These are phyloP conservation scores for Eunapius fragilis DNA, from an alignment of 37 sponge, comb jelly and placozoan genomes.

Conservation along the genomic window DNA sequence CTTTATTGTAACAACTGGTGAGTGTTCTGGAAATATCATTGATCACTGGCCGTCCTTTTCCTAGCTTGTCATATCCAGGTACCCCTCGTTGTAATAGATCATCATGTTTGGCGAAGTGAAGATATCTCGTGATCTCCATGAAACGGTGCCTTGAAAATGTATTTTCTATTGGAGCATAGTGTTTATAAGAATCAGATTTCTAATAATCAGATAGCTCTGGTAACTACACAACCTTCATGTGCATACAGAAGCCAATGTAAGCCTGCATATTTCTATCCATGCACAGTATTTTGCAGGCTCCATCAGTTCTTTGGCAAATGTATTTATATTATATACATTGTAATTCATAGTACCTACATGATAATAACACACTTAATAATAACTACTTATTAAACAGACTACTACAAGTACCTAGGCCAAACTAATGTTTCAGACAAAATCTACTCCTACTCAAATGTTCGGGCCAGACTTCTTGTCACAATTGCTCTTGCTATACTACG, in stretches of 20 bases:
- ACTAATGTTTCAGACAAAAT: too few relatives aligned
- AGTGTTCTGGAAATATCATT: background rate
- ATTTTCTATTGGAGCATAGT: background rate
- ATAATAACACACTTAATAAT: too few relatives aligned
- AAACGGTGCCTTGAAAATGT: constrained; percentile 2
- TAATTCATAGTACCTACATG: too few relatives aligned
- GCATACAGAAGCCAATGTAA: constrained; percentile 23
- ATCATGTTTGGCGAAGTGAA: constrained; percentile 13
- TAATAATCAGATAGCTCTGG: constrained; percentile 29
- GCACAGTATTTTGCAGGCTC: too few relatives aligned
- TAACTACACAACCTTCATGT: constrained; percentile 12
- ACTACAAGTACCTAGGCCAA: too few relatives aligned
- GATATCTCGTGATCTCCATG: constrained; percentile 5
- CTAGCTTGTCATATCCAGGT: constrained; percentile 5
- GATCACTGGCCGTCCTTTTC: constrained; percentile 5
- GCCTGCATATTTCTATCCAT: constrained; percentile 1
- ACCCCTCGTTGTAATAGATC: constrained; percentile 1
- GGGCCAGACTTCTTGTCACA: too few relatives aligned
- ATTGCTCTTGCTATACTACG: too few relatives aligned
- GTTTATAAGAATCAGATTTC: background rate
- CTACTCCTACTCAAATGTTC: too few relatives aligned
- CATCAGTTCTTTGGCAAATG: too few relatives aligned
- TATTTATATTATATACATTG: too few relatives aligned
- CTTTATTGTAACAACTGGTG: background rate
- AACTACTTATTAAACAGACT: too few relatives aligned